Conservation (phyloP, 2,113 vertebrate species). For the Brevimyrus niger region DNA sequence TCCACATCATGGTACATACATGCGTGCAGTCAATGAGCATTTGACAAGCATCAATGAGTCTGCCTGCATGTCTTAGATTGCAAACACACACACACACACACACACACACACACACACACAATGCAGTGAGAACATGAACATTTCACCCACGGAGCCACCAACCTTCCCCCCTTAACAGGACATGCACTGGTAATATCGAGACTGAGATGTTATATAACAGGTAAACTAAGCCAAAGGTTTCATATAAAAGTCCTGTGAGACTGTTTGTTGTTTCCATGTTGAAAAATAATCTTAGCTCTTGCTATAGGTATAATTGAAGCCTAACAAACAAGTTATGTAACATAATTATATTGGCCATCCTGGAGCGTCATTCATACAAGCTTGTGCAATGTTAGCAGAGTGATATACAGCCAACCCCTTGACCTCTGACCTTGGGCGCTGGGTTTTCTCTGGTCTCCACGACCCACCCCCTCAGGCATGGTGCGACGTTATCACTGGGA, state of each 20-base stretch:
- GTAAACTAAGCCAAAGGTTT: neutral
- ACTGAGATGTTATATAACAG: neutral
- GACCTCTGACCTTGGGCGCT: slow-evolving; percentile 55
- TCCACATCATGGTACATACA: neutral
- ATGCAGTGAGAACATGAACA: neutral
- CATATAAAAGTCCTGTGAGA: neutral
- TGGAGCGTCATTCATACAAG: neutral
- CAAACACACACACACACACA: neutral
- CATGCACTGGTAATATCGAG: neutral
- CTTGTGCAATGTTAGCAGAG: neutral
- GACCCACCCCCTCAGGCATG: slow-evolving; percentile 67
- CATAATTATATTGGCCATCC: neutral
- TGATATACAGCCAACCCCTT: neutral
- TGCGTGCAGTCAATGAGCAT: neutral
- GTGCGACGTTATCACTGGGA: slow-evolving; percentile 58
- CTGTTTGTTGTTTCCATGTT: neutral
- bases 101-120: neutral
- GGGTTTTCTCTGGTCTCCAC: slow-evolving; percentile 53
- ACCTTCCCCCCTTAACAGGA: neutral
- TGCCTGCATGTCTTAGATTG: no score
- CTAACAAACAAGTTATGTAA: neutral
- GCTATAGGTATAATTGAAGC: neutral
- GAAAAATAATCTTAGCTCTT: neutral
- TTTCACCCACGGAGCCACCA: neutral
- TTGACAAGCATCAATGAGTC: neutral